These are phyloP conservation scores for Notechis scutatus DNA, from an alignment of 2,113 vertebrate genomes.

Conservation along the genomic window DNA sequence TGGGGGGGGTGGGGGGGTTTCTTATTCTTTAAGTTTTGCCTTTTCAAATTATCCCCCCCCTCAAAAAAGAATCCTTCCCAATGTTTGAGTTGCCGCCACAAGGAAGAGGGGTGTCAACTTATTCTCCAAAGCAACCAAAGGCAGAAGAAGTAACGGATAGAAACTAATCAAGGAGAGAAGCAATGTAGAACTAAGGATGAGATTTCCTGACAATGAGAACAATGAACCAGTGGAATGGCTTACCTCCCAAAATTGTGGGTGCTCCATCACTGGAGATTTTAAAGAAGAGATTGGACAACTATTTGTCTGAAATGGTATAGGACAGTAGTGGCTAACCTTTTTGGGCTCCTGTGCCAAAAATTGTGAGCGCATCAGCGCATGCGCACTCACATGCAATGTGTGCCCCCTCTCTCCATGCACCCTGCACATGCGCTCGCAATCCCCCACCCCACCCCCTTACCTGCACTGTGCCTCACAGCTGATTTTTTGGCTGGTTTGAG, in stretches of 20 bases:
- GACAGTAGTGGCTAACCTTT: too few relatives aligned
- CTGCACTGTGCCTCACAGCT: too few relatives aligned
- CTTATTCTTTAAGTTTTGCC: not conserved
- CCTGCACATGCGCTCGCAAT: too few relatives aligned
- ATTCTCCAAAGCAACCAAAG: not conserved
- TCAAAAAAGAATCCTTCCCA: not conserved
- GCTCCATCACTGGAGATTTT: not conserved
- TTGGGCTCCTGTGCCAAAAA: too few relatives aligned
- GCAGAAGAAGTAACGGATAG: not conserved
- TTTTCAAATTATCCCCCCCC: not conserved
- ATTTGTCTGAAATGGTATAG: not conserved
- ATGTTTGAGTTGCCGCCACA: not conserved
- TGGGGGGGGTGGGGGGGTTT: not conserved
- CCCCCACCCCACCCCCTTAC: too few relatives aligned
- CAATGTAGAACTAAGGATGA: not conserved
- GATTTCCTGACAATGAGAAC: not conserved
- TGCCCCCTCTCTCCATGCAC: too few relatives aligned
- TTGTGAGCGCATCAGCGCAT: too few relatives aligned
- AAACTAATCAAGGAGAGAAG: not conserved
- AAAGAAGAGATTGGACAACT: not conserved
- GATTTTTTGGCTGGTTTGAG: too few relatives aligned
- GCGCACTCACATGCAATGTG: too few relatives aligned
- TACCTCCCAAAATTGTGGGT: not conserved
- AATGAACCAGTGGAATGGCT: not conserved
- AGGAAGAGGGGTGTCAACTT: not conserved